phyloP scores from a whole-genome alignment of 35 echinoderm and acorn worm genomes.

The Chiridota heheva region DNA sequence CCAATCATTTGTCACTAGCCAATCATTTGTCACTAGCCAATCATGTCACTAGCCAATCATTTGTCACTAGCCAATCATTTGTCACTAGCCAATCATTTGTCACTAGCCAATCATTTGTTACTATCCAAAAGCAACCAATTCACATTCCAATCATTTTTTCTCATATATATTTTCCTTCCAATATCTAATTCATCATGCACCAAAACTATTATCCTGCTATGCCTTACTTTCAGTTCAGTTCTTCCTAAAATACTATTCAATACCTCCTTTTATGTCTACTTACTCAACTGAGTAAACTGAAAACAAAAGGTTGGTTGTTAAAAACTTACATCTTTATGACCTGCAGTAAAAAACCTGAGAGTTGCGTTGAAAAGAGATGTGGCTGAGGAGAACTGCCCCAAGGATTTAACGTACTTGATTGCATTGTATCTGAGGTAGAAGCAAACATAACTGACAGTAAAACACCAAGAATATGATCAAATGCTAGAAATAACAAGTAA shows the following conservation, averaged over 20 bases:
- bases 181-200: too few relatives aligned
- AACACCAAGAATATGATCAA: too few relatives aligned
- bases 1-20: too few relatives aligned
- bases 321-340: slow-evolving; percentile 87
- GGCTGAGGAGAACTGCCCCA: slow-evolving; percentile 80
- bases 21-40: too few relatives aligned
- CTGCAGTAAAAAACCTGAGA: slow-evolving; percentile 83
- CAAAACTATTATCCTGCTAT: neutral
- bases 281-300: neutral
- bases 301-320: neutral
- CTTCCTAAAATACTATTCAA: neutral
- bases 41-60: too few relatives aligned
- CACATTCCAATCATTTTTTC: too few relatives aligned
- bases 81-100: too few relatives aligned
- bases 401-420: slow-evolving; percentile 57
- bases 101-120: too few relatives aligned
- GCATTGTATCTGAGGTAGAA: slow-evolving; percentile 60
- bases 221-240: neutral
- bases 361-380: slow-evolving; percentile 80
- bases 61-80: too few relatives aligned
- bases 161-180: too few relatives aligned
- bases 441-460: neutral
- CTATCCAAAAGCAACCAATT: too few relatives aligned
- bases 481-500: neutral
- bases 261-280: too few relatives aligned